A percentile compares a stretch with the other conserved stretches of the same genome.
Conservation (phyloP, 2,888 invertebrate genomes). For the Scotopteryx bipunctaria region DNA sequence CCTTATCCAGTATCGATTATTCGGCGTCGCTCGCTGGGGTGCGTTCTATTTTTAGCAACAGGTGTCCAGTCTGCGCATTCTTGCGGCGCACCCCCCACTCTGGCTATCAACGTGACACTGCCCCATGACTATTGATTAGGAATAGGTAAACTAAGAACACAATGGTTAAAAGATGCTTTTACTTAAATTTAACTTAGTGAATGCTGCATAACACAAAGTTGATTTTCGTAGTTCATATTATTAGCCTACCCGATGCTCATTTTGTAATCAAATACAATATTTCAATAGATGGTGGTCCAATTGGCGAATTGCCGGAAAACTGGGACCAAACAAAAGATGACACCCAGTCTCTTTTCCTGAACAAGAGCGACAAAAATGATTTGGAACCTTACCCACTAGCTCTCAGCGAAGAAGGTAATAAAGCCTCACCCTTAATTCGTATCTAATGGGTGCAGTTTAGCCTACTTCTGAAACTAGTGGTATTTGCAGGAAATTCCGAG, state of each 20-base stretch:
- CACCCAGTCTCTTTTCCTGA: slow-evolving; percentile 77
- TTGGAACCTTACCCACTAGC: slow-evolving; percentile 80
- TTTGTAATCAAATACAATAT: slow-evolving; percentile 20
- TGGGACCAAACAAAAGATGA: slow-evolving; percentile 82
- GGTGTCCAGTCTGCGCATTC: slow-evolving; percentile 62
- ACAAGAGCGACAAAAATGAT: slow-evolving; percentile 82
- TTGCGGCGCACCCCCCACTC: slow-evolving; percentile 58
- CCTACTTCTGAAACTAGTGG: slow-evolving; percentile 17
- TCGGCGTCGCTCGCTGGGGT: slow-evolving; percentile 46
- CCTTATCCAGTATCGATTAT: slow-evolving; percentile 36
- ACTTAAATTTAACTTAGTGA: no score
- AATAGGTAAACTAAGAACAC: background rate
- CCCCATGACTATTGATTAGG: slow-evolving; percentile 8
- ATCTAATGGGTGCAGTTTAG: slow-evolving; percentile 2
- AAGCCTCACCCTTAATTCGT: slow-evolving; percentile 17
- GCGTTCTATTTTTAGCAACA: slow-evolving; percentile 79
- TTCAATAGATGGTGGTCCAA: slow-evolving; percentile 67
- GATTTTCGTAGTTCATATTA: background rate
- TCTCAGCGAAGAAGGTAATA: slow-evolving; percentile 78
- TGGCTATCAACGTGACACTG: slow-evolving; percentile 47
- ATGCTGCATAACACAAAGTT: background rate
- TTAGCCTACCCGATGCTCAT: background rate
- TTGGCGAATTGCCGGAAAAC: slow-evolving; percentile 78
- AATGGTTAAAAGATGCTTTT: no score
- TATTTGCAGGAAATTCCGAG: slow-evolving; percentile 69